Base-by-base conservation (phyloP, 2,888 invertebrate species). In the Pseudeuparius sepicola region DNA sequence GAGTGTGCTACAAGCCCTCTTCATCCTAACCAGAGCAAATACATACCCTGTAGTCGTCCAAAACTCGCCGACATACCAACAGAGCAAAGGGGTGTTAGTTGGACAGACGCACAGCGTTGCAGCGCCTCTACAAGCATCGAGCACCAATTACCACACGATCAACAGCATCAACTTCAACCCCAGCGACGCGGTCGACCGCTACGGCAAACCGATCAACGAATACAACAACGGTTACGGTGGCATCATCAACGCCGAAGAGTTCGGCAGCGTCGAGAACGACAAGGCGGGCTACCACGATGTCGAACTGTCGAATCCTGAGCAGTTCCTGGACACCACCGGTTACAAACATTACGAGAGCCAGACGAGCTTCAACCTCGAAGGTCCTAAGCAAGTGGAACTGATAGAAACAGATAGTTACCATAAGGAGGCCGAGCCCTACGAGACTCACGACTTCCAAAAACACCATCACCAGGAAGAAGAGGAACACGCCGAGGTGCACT, bases 321-420 rank as follows among this genome's bases (percentile, higher is more conserved):
- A 41, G 24, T 43, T 39, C 27, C 28, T 33, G 10, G 43, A 45
- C 18, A 41, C 46, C 3, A 17, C 40, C 9, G 49, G 45, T 6
- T 53, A 51, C 40, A 43, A 44, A 3, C 50, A 51, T 20, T 48
- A 53, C 26, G 47, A 51, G 36, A 39, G 49, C 1, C 46, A 45
- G 3, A 47, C 43, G 14, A 50, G 48, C 13, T 47, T 46, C 33
- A 47, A 48, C 28, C 17, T 44, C 11, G 44, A 50, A 27, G 51
- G 52, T 4, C 54, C 53, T 11, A 43, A 42, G 14, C 55, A 54
- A 39, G 7, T 55, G n/a, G 55, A 55, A 46, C 50, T 49, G 3
- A 55, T 54, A 16, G 34, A 45, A 12, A 53, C 51, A 1, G 40
- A 49, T 4, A 52, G 48, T 37, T 54, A 45, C 39, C 53, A 54